Evolutionary conservation across 2,888 invertebrate genomes (phyloP).

Genomic region (Hipparchia semele): DNA sequence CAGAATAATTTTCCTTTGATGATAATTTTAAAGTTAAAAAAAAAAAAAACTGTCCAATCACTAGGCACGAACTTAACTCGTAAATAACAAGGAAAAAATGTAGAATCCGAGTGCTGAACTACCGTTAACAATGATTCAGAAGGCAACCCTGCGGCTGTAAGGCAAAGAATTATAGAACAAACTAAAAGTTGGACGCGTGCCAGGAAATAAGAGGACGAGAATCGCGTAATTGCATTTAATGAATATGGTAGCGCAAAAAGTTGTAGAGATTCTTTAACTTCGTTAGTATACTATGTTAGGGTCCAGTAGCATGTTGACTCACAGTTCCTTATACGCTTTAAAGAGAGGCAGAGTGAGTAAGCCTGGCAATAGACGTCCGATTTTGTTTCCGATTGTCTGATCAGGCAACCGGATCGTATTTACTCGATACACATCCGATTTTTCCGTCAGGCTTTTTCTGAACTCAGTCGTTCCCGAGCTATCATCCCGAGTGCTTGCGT

Average conservation of each 20-base stretch:
- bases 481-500: too few species aligned
- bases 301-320: neutral
- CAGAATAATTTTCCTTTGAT: too few species aligned
- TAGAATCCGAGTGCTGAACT: neutral
- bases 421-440: too few species aligned
- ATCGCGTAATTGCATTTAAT: conserved; percentile 41
- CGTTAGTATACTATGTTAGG: conserved; percentile 1
- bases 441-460: too few species aligned
- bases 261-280: conserved; percentile 23
- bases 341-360: too few species aligned
- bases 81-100: neutral
- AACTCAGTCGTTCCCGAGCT: too few species aligned
- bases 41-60: neutral
- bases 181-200: conserved; percentile 40
- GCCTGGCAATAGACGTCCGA: too few species aligned
- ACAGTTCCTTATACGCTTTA: neutral
- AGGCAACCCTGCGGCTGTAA: conserved; percentile 25
- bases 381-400: too few species aligned
- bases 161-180: conserved; percentile 36
- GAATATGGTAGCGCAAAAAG: conserved; percentile 34
- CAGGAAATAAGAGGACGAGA: conserved; percentile 36
- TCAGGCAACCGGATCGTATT: too few species aligned
- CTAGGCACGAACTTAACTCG: neutral
- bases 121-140: neutral
- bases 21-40: too few species aligned